Conservation (phyloP, 1,140 invertebrate species). For the Drosophila repletoides region DNA sequence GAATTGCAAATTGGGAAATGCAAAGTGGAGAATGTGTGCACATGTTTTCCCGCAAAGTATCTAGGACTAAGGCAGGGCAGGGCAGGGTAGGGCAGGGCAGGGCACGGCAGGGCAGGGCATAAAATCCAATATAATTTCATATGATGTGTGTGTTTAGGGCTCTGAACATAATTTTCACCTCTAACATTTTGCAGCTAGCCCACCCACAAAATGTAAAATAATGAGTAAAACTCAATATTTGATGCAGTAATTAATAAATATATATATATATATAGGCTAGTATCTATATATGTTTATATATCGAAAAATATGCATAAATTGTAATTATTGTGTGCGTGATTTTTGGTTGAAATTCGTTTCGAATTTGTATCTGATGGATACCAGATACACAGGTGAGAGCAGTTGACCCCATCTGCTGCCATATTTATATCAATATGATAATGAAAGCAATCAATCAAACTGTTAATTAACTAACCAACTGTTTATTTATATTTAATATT, state of each 20-base stretch:
- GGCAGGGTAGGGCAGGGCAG: too few relatives aligned
- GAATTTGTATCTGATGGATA: neutral
- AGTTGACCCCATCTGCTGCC: neutral
- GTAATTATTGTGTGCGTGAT: constrained; percentile 72
- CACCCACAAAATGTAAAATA: constrained; percentile 45
- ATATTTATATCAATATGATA: constrained; percentile 55
- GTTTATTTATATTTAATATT: constrained; percentile 63
- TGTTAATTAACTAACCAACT: constrained; percentile 75
- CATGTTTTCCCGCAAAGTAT: neutral
- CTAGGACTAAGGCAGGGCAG: too few relatives aligned
- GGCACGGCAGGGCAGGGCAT: too few relatives aligned
- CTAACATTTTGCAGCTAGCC: neutral
- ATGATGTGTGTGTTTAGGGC: constrained; percentile 10
- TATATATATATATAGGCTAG: constrained; percentile 28
- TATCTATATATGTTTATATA: neutral
- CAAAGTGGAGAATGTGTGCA: constrained; percentile 20
- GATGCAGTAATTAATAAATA: constrained; percentile 62
- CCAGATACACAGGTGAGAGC: neutral
- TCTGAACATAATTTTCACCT: constrained; percentile 1
- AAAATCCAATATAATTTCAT: constrained; percentile 1
- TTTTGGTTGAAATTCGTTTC: constrained; percentile 58
- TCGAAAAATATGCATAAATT: constrained; percentile 39
- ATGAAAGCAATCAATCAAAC: constrained; percentile 71
- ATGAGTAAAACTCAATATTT: constrained; percentile 57
- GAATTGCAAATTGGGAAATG: constrained; percentile 42